Evolutionary conservation across 2,888 invertebrate genomes (phyloP), one percentile per base, ranked within the genome.

Genomic region (Parascotia fuliginaria): DNA sequence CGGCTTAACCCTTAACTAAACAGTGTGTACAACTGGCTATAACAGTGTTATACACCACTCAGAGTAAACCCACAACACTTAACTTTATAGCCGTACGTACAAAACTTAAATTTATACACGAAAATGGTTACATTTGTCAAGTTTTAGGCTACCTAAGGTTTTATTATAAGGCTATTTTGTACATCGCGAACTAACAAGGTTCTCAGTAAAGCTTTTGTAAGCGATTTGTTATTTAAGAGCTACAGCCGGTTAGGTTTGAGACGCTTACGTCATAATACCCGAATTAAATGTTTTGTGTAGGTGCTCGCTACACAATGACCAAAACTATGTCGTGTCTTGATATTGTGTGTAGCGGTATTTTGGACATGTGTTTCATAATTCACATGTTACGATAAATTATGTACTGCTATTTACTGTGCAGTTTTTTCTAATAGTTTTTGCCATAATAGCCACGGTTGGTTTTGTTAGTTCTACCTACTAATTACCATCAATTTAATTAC

Each of bases 211-310:
- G 42, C 14, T 16, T 11, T 24, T 15, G 44, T 38, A 14, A 29
- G n/a, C 22, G 11, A 29, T 19, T n/a, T 29, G 24, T 24, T 22
- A n/a, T n/a, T 14, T 13, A 37, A 28, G 12, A 19, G 13, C 13
- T 22, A 24, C 15, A 31, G 13, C 15, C 14, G 9, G 42, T 33
- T 22, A 29, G 11, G 29, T 11, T 15, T 33, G n/a, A 42, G 42
- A 15, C 11, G 40, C 43, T 37, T 27, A 44, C 38, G 3, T 9
- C 24, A 37, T 37, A 22, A 43, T 37, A 22, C 29, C n/a, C 13
- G 14, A 38, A 24, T 38, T 32, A 32, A 14, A 32, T 22, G 15
- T 44, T 9, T 31, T 32, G 24, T 38, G 13, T 11, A 2, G 29
- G 13, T 13, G 9, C 12, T 9, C 32, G 32, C 12, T 16, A 13